Evolutionary conservation across 2,113 vertebrate genomes (phyloP).

Genomic region (Callithrix jacchus): DNA sequence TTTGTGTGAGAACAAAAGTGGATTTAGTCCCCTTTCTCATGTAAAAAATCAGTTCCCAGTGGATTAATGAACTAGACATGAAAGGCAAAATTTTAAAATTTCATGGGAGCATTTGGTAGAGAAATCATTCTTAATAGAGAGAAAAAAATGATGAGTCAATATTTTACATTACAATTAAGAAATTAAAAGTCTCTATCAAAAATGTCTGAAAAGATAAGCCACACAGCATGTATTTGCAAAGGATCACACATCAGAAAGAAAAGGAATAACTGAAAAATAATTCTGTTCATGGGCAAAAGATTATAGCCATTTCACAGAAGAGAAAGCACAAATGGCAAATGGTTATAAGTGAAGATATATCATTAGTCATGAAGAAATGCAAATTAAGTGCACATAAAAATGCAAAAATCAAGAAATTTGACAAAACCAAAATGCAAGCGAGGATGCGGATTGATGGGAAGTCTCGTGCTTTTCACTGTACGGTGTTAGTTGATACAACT

Average conservation of each 20-base stretch:
- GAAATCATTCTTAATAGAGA: conserved; percentile 1
- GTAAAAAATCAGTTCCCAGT: background rate
- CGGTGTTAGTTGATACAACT: background rate
- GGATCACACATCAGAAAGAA: background rate
- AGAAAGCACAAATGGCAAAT: background rate
- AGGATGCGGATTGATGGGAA: background rate
- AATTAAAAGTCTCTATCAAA: background rate
- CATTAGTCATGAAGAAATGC: background rate
- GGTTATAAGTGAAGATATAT: background rate
- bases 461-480: background rate
- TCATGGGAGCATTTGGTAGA: background rate
- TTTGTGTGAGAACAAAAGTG: background rate
- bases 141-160: background rate
- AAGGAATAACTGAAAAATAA: background rate
- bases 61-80: background rate
- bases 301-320: background rate
- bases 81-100: background rate
- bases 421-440: background rate
- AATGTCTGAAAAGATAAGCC: background rate
- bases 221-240: background rate
- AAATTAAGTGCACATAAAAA: background rate
- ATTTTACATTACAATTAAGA: conserved; percentile 19
- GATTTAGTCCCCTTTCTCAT: background rate
- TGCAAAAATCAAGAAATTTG: background rate
- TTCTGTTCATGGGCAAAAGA: background rate